phyloP scores from a whole-genome alignment of 2,888 invertebrate genomes.

The Drosophila mimica region DNA sequence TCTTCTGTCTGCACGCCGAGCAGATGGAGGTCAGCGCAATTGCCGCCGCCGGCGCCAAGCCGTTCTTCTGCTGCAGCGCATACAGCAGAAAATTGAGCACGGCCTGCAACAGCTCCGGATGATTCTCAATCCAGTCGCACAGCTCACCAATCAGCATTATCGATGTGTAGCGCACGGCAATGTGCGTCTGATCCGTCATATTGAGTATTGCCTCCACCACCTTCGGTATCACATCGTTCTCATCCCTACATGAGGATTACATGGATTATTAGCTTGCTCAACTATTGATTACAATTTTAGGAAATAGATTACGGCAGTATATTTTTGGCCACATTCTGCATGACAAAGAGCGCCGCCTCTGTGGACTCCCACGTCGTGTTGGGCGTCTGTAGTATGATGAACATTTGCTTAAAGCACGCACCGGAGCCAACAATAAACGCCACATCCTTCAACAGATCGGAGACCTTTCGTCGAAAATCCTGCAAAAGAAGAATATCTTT shows the following conservation, averaged over 20 bases:
- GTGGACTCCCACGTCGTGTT: slow-evolving; percentile 95
- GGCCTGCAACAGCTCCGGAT: slow-evolving; percentile 92
- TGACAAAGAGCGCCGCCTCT: slow-evolving; percentile 97
- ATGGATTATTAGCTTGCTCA: neutral
- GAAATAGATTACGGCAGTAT: slow-evolving; percentile 92
- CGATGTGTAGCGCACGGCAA: slow-evolving; percentile 95
- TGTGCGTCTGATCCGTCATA: slow-evolving; percentile 92
- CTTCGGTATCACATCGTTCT: slow-evolving; percentile 96
- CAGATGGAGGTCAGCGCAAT: slow-evolving; percentile 94
- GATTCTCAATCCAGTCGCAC: slow-evolving; percentile 97
- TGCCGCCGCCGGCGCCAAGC: slow-evolving; percentile 92
- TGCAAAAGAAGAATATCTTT: slow-evolving; percentile 54
- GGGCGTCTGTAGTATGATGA: slow-evolving; percentile 90
- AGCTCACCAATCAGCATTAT: slow-evolving; percentile 94
- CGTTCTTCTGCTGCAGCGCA: slow-evolving; percentile 89
- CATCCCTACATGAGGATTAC: slow-evolving; percentile 88
- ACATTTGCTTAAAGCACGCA: slow-evolving; percentile 96
- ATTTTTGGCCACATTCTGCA: slow-evolving; percentile 97
- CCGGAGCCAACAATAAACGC: slow-evolving; percentile 98
- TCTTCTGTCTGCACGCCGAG: slow-evolving; percentile 91
- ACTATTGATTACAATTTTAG: no score
- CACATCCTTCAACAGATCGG: slow-evolving; percentile 97
- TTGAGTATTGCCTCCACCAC: slow-evolving; percentile 96
- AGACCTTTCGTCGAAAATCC: slow-evolving; percentile 93
- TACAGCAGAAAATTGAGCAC: slow-evolving; percentile 92